Base-by-base conservation (phyloP, 2,797 vertebrate genomes). In the Pteropus rufus region DNA sequence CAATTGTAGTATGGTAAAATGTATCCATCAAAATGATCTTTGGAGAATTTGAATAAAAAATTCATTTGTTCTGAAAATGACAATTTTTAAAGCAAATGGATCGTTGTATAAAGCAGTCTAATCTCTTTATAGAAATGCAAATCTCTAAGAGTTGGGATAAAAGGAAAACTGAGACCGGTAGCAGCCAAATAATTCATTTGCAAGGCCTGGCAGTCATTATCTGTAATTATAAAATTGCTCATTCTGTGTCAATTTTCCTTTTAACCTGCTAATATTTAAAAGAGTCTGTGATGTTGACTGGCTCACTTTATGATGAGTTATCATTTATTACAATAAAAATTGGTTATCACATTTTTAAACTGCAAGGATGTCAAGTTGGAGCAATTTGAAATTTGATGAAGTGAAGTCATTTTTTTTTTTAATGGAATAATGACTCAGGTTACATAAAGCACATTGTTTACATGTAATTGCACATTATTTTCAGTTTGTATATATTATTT, bases 31-130 rank as follows among this genome's bases (percentile, higher is more conserved):
- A 96, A 96, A 77, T 91, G 41, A 95, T 96, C 18, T 95, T 82
- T 77, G 81, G 94, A 96, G 81, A 97, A 95, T 49, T 95, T 72
- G 94, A 97, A 95, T 97, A 82, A 93, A 97, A 97, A 88, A 46
- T 29, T 3, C 15, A 80, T 93, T 97, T 97, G 92, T 92, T 96
- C 85, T 85, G 60, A 96, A 98, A 98, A 98, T 95, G 84, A 84
- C 76, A 75, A 24, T 93, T 97, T 98, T 97, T 93, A 56, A 97
- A 91, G 94, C 86, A 58, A 88, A 72, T 82, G 58, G 49, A 90
- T 95, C 80, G 92, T 31, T 41, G 19, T n/a, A 41, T 34, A 82
- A 70, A 60, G 60, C 49, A 73, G 19, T 21, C 6, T 88, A 83
- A 65, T 95, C 15, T 86, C 58, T 60, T 97, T 94, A 90, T 91